Percentiles rank a stretch among this genome's conserved stretches.
Conservation (phyloP, 2,797 vertebrate genomes). For the Fringilla coelebs region DNA sequence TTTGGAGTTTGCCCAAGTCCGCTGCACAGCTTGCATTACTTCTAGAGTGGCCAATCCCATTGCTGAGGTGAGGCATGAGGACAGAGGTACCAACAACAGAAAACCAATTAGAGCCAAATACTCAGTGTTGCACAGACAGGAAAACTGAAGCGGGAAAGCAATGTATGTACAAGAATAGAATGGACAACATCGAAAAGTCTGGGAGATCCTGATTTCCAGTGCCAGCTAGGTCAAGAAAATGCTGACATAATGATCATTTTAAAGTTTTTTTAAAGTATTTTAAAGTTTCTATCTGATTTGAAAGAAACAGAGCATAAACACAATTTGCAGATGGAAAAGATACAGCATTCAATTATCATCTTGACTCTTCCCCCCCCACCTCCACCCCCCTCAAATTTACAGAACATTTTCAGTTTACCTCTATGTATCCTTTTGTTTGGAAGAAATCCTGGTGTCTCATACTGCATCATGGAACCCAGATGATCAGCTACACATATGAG, state of each 20-base stretch:
- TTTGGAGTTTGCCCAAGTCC: constrained; percentile 96
- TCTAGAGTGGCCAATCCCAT: constrained; percentile 95
- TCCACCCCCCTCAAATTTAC: neutral
- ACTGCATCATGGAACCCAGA: constrained; percentile 93
- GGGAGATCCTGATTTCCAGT: neutral
- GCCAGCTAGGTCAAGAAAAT: neutral
- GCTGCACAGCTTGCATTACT: constrained; percentile 95
- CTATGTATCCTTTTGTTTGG: constrained; percentile 94
- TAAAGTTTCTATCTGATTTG: neutral
- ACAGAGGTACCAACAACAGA: neutral
- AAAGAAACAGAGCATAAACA: neutral
- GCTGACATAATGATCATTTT: neutral
- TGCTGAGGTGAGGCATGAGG: constrained; percentile 68
- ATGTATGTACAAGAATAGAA: neutral
- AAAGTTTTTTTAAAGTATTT: neutral
- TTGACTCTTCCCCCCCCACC: no score
- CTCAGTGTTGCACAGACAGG: neutral
- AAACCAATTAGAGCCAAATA: neutral
- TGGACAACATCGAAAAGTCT: neutral
- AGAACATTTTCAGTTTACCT: constrained; percentile 76
- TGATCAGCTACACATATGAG: constrained; percentile 92
- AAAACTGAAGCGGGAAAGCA: neutral
- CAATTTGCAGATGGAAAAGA: neutral
- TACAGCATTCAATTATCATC: neutral
- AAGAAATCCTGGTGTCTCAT: constrained; percentile 92